phyloP scores from a whole-genome alignment of 2,888 invertebrate genomes.

The Orgyia antiqua region DNA sequence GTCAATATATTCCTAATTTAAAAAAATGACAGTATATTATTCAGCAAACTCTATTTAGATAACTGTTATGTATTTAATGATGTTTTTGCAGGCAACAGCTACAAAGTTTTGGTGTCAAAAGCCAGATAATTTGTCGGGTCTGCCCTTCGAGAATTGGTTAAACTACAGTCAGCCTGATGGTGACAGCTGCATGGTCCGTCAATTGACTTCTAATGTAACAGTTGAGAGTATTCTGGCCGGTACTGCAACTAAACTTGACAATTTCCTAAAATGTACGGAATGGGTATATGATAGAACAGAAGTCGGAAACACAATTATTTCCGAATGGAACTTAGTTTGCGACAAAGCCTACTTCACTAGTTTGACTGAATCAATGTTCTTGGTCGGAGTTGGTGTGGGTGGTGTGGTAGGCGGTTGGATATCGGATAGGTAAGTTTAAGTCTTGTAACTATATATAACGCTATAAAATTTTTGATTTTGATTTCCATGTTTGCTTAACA shows the following conservation, averaged over 20 bases:
- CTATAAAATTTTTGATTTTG: no score
- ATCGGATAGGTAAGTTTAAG: slow-evolving; percentile 83
- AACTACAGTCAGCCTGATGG: slow-evolving; percentile 80
- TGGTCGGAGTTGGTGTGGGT: slow-evolving; percentile 86
- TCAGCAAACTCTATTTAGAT: no score
- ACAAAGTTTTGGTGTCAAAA: slow-evolving; percentile 84
- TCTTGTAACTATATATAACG: background rate
- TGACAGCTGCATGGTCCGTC: slow-evolving; percentile 71
- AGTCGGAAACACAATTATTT: slow-evolving; percentile 83
- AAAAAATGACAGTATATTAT: no score
- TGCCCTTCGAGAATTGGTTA: slow-evolving; percentile 80
- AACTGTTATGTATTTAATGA: no score
- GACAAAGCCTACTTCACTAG: slow-evolving; percentile 83
- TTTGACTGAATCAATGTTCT: slow-evolving; percentile 86
- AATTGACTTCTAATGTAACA: slow-evolving; percentile 53
- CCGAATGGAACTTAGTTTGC: slow-evolving; percentile 88
- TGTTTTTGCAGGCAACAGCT: slow-evolving; percentile 78
- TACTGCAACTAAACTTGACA: slow-evolving; percentile 52
- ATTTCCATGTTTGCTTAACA: no score
- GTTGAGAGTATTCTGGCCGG: slow-evolving; percentile 53
- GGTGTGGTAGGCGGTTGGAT: slow-evolving; percentile 88
- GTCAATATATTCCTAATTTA: no score
- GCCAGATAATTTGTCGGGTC: slow-evolving; percentile 73
- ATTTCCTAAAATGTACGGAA: slow-evolving; percentile 71
- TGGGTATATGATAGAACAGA: slow-evolving; percentile 80